Conservation (phyloP, 1,140 invertebrate species). For the Ericerus pela region DNA sequence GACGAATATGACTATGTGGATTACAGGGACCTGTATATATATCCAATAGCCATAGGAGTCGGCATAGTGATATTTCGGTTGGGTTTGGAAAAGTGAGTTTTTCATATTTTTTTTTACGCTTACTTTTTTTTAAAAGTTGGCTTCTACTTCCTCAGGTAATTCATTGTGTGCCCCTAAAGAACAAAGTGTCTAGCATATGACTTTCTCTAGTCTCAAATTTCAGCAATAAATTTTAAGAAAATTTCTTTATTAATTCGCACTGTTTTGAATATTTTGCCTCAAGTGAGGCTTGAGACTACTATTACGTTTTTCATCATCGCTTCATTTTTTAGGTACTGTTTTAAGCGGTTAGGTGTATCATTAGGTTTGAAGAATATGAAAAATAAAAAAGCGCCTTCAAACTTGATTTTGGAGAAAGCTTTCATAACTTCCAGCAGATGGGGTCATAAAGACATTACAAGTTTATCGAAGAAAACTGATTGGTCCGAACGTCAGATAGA, state of each 20-base stretch:
- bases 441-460: constrained; percentile 58
- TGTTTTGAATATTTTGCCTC: too few species aligned
- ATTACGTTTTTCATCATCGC: too few species aligned
- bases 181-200: neutral
- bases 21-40: constrained; percentile 53
- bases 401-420: constrained; percentile 54
- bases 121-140: neutral
- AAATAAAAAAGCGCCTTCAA: constrained; percentile 51
- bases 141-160: neutral
- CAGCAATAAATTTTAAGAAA: too few species aligned
- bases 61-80: constrained; percentile 56
- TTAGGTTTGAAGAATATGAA: constrained; percentile 61
- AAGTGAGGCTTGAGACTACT: too few species aligned
- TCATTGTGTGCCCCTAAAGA: too few species aligned
- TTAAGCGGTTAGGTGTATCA: constrained; percentile 55
- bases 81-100: constrained; percentile 61
- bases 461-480: constrained; percentile 70
- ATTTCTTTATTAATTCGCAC: too few species aligned
- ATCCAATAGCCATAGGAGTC: constrained; percentile 63
- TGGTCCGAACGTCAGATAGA: constrained; percentile 77
- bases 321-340: constrained; percentile 48
- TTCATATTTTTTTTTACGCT: neutral
- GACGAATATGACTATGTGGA: constrained; percentile 62
- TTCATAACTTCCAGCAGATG: constrained; percentile 47
- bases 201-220: neutral